Evolutionary conservation across 1,140 invertebrate species (phyloP), one percentile per base, ranked within the genome.

Genomic region (Cardiocondyla obscurior): DNA sequence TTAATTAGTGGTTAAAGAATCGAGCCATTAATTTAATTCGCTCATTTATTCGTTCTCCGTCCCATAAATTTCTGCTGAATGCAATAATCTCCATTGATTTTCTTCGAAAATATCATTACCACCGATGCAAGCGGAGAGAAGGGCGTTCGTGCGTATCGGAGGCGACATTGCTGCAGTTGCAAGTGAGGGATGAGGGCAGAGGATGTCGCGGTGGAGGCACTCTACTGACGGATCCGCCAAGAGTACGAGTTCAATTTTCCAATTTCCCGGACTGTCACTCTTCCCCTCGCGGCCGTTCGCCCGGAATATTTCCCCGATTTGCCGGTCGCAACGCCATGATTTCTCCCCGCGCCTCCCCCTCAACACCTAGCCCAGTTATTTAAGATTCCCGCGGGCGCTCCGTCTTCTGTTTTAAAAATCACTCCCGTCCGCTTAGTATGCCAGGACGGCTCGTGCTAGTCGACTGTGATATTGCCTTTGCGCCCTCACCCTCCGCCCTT

Each of bases 161-260:
- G 19, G 4, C 36, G 30, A 33, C 62, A 58, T 70, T 14, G 44
- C 46, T 76, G 57, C 30, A 70, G 36, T 70, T 14, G 22, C 30
- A 57, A 46, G 10, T 73, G 55, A n/a, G n/a, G 44, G 6, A 49
- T 39, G 49, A 69, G 51, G 36, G 30, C 44, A 60, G 67, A 12
- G 60, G n/a, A 83, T 53, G 70, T 82, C 74, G 44, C 36, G n/a
- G 33, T 10, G 5, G 67, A n/a, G 28, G 22, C n/a, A 49, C 42
- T 83, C 64, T n/a, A 64, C 60, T 74, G 84, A 88, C 51, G 86
- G 70, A 86, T 85, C 53, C 77, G 73, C 49, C 74, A 46, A 42
- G 81, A 88, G 77, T 88, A 87, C 81, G 73, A 85, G 87, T 90
- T 91, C 88, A 92, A 91, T 92, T 92, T 91, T 88, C 90, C 90